Evolutionary conservation across 2,797 vertebrate genomes (phyloP).

Genomic region (Rachycentron canadum): DNA sequence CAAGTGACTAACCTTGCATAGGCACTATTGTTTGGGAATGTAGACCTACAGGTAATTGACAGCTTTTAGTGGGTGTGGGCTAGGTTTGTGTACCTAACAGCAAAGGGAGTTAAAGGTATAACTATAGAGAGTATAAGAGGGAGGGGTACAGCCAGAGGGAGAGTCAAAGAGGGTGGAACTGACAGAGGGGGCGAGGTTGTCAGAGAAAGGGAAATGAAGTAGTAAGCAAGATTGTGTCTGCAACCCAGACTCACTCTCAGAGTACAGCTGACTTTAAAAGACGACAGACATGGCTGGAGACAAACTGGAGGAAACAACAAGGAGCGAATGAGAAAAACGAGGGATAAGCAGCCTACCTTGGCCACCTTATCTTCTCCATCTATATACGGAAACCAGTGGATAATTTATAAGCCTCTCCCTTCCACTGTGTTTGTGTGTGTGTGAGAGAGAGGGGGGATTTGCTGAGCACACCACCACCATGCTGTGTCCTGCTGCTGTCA

Average conservation of each 20-base stretch:
- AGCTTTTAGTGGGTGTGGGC: slow-evolving; percentile 71
- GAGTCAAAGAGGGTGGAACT: slow-evolving; percentile 76
- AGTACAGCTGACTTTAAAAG: slow-evolving; percentile 54
- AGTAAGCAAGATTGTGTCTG: slow-evolving; percentile 81
- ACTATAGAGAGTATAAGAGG: slow-evolving; percentile 63
- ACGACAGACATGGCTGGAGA: slow-evolving; percentile 69
- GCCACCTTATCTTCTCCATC: slow-evolving; percentile 70
- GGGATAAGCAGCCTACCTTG: slow-evolving; percentile 51
- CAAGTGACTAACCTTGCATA: slow-evolving; percentile 10
- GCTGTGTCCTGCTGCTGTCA: slow-evolving; percentile 77
- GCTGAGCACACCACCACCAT: slow-evolving; percentile 80
- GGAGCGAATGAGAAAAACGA: slow-evolving; percentile 60
- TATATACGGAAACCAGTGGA: slow-evolving; percentile 74
- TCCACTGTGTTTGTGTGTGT: slow-evolving; percentile 49
- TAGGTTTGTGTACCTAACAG: slow-evolving; percentile 69
- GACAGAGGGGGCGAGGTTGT: slow-evolving; percentile 73
- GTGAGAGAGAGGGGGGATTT: slow-evolving; percentile 45
- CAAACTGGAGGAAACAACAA: slow-evolving; percentile 49
- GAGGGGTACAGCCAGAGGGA: slow-evolving; percentile 69
- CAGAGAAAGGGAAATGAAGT: slow-evolving; percentile 75
- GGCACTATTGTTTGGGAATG: slow-evolving; percentile 77
- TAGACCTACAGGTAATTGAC: slow-evolving; percentile 78
- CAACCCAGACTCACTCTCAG: slow-evolving; percentile 57
- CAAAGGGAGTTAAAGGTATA: slow-evolving; percentile 70
- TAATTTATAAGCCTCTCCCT: slow-evolving; percentile 79